Evolutionary conservation across 1,140 invertebrate genomes (phyloP).

Genomic region (Drosophila sp.): DNA sequence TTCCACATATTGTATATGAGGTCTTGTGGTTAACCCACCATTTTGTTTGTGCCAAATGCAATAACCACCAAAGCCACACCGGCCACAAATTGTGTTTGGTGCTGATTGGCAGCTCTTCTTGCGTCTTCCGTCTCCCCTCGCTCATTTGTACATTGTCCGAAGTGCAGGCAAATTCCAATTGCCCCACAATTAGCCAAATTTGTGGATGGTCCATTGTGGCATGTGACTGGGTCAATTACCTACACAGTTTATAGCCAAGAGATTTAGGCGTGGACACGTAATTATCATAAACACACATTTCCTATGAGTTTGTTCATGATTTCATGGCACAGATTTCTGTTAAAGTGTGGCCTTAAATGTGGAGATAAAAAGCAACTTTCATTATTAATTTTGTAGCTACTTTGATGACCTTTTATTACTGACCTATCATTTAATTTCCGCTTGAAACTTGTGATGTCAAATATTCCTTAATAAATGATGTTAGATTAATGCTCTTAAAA

Average conservation of each 20-base stretch:
- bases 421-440: too few relatives aligned
- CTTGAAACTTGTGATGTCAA: too few relatives aligned
- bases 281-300: conserved; percentile 41
- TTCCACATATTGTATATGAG: too few relatives aligned
- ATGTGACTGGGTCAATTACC: conserved; percentile 16
- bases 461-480: too few relatives aligned
- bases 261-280: conserved; percentile 21
- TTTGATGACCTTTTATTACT: too few relatives aligned
- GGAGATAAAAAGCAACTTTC: too few relatives aligned
- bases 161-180: conserved; percentile 22
- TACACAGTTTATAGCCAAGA: conserved; percentile 32
- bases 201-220: background rate
- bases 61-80: conserved; percentile 18
- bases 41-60: conserved; percentile 18
- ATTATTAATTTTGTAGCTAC: too few relatives aligned
- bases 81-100: conserved; percentile 36
- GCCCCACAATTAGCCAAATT: conserved; percentile 64
- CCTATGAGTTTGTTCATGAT: conserved; percentile 3
- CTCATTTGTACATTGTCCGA: conserved; percentile 16
- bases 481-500: too few relatives aligned
- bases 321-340: background rate
- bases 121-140: background rate
- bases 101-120: conserved; percentile 30
- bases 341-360: background rate
- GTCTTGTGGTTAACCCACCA: conserved; percentile 8